Percentiles rank a stretch among this genome's conserved stretches.
Evolutionary conservation across 1,140 invertebrate genomes (phyloP).

Genomic region (Magallana gigas): DNA sequence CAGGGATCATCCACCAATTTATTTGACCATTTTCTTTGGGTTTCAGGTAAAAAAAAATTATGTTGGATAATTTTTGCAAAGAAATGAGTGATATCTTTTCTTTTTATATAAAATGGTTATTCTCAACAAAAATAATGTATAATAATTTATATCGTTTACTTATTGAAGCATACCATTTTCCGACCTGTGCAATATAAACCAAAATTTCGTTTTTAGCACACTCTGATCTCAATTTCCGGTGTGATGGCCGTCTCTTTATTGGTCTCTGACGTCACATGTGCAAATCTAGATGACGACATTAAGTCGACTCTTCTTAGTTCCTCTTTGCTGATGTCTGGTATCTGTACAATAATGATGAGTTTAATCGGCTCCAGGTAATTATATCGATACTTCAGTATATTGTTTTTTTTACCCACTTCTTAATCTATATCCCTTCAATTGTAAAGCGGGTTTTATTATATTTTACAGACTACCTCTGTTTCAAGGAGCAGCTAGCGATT

Average conservation of each 20-base stretch:
- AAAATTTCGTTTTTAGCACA: slow-evolving; percentile 42
- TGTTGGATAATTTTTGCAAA: no score
- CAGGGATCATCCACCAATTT: slow-evolving; percentile 35
- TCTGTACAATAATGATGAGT: slow-evolving; percentile 65
- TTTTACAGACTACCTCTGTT: slow-evolving; percentile 63
- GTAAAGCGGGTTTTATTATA: background rate
- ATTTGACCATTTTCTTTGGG: slow-evolving; percentile 40
- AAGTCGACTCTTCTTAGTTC: slow-evolving; percentile 62
- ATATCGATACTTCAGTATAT: no score
- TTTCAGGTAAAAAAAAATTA: background rate
- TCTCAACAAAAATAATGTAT: no score
- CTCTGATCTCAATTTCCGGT: slow-evolving; percentile 55
- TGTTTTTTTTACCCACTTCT: no score
- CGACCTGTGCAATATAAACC: no score
- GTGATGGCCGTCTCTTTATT: slow-evolving; percentile 55
- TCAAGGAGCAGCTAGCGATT: slow-evolving; percentile 63
- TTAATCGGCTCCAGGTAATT: slow-evolving; percentile 59
- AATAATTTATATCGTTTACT: no score
- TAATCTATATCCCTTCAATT: background rate
- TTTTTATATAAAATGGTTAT: no score
- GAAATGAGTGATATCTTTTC: no score
- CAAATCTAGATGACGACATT: slow-evolving; percentile 52
- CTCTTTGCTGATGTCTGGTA: slow-evolving; percentile 63
- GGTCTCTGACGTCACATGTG: slow-evolving; percentile 62
- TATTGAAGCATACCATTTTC: no score